Evolutionary conservation across 2,113 vertebrate genomes (phyloP).

Genomic region (Todiramphus saurophagus): DNA sequence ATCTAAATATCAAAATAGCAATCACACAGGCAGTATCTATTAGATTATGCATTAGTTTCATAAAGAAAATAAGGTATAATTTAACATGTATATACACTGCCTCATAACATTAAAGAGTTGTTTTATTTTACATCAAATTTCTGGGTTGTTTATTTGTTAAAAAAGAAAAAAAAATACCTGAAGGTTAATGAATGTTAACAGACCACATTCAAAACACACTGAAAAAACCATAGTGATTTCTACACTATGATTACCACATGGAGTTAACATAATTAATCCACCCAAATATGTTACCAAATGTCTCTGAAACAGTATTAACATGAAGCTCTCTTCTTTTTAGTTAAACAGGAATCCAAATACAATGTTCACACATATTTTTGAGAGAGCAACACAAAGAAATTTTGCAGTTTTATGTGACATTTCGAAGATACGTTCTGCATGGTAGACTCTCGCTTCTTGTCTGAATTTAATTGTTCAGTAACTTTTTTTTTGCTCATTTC

Average conservation of each 20-base stretch:
- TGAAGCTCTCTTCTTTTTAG: not conserved
- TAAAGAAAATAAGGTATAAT: not conserved
- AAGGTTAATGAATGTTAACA: not conserved
- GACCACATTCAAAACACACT: not conserved
- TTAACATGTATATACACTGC: not conserved
- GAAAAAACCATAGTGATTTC: not conserved
- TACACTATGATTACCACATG: not conserved
- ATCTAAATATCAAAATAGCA: not conserved
- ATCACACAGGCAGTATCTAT: not conserved
- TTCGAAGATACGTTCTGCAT: not conserved
- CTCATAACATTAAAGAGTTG: not conserved
- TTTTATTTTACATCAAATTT: not conserved
- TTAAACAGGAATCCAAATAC: not conserved
- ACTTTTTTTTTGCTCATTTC: not conserved
- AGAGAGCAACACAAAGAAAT: not conserved
- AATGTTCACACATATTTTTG: not conserved
- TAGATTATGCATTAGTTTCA: not conserved
- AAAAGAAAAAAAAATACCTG: not conserved
- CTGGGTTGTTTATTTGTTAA: not conserved
- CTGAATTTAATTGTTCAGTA: not conserved
- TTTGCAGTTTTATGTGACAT: not conserved
- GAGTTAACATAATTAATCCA: not conserved
- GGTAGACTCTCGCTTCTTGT: not conserved
- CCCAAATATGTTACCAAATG: not conserved
- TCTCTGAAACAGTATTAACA: not conserved